phyloP scores from a whole-genome alignment of 2,113 vertebrate species.

The Noctilio leporinus region DNA sequence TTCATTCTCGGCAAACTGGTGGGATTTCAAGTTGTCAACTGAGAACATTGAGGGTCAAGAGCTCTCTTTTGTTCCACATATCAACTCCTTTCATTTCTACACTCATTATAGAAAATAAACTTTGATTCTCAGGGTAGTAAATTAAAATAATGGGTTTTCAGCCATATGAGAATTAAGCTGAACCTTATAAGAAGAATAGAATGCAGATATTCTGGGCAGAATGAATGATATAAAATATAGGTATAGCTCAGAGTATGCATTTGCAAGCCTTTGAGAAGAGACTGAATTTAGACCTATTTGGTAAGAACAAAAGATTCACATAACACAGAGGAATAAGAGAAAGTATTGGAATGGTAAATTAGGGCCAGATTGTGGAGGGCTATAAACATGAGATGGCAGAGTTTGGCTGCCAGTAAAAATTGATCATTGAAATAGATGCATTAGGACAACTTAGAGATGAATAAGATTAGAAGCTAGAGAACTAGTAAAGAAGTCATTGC shows the following conservation, averaged over 20 bases:
- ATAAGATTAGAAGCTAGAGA: not conserved
- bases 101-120: not conserved
- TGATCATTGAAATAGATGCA: not conserved
- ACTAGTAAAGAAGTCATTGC: not conserved
- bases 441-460: not conserved
- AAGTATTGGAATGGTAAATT: not conserved
- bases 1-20: not conserved
- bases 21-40: not conserved
- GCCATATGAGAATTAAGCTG: not conserved
- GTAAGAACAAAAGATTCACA: not conserved
- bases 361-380: not conserved
- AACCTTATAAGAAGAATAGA: not conserved
- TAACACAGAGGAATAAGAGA: not conserved
- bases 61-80: not conserved
- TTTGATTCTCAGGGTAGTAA: not conserved
- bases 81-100: not conserved
- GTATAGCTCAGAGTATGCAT: not conserved
- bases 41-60: not conserved
- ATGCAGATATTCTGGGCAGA: not conserved
- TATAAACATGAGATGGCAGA: not conserved
- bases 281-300: not conserved
- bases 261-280: not conserved
- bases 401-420: not conserved
- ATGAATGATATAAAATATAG: not conserved
- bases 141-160: not conserved